phyloP scores from a whole-genome alignment of 2,888 invertebrate genomes.

The Cerceris rybyensis region DNA sequence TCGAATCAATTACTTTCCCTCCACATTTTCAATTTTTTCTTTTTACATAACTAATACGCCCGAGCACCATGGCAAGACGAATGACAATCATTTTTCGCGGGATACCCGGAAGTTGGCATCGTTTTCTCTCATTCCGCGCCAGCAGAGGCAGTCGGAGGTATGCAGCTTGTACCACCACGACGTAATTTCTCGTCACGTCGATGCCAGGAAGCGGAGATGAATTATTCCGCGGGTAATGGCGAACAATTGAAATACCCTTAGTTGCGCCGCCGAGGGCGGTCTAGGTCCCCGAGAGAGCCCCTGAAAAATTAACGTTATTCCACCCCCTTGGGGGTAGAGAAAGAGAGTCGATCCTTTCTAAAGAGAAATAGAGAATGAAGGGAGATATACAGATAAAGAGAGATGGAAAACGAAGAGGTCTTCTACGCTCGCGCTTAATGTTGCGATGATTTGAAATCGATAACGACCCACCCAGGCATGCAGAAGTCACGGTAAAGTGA shows the following conservation, averaged over 20 bases:
- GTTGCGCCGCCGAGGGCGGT: constrained; percentile 51
- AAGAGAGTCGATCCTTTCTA: neutral
- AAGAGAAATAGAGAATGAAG: constrained; percentile 12
- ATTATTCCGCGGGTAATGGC: constrained; percentile 74
- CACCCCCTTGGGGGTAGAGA: neutral
- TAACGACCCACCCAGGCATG: constrained; percentile 65
- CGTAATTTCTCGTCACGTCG: constrained; percentile 71
- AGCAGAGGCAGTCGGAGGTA: constrained; percentile 4
- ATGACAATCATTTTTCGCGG: constrained; percentile 44
- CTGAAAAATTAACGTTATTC: constrained; percentile 70
- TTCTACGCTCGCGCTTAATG: constrained; percentile 58
- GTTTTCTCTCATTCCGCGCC: neutral
- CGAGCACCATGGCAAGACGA: constrained; percentile 30
- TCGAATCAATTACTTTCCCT: constrained; percentile 46
- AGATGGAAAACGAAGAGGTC: constrained; percentile 21
- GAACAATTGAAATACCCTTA: constrained; percentile 73
- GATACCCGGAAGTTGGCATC: constrained; percentile 36
- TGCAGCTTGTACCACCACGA: constrained; percentile 23
- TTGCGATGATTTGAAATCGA: constrained; percentile 75
- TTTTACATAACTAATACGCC: constrained; percentile 38
- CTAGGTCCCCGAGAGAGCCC: constrained; percentile 46
- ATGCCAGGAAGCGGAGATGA: constrained; percentile 69
- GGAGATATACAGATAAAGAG: constrained; percentile 13
- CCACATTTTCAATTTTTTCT: constrained; percentile 1
- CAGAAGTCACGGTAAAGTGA: constrained; percentile 67